These are phyloP conservation scores for Alviniconcha marisindica DNA, from an alignment of 1,140 invertebrate genomes.

Conservation along the genomic window DNA sequence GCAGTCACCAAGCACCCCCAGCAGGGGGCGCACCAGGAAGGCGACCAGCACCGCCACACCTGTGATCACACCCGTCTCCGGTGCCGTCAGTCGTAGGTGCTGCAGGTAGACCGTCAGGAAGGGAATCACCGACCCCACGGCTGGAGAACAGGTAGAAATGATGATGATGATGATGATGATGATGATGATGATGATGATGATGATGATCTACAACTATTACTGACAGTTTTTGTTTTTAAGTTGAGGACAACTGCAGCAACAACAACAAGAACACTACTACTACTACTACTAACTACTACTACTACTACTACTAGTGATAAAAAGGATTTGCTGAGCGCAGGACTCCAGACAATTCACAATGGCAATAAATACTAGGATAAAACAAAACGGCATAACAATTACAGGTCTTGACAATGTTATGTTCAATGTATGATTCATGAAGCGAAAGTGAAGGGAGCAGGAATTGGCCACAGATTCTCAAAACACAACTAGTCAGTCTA, in stretches of 20 bases:
- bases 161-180: not conserved
- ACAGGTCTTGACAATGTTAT: too few species aligned
- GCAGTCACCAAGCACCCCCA: slow-evolving; percentile 43
- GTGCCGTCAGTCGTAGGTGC: slow-evolving; percentile 37
- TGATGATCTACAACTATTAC: too few species aligned
- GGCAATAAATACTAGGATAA: too few species aligned
- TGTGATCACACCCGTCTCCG: slow-evolving; percentile 44
- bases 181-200: not conserved
- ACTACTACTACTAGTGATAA: not conserved
- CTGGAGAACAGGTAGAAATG: slow-evolving; percentile 11
- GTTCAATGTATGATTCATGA: too few species aligned
- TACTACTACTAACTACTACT: not conserved
- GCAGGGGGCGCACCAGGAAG: slow-evolving; percentile 28
- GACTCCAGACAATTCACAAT: too few species aligned
- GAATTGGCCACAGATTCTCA: too few species aligned
- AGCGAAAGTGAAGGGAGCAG: too few species aligned
- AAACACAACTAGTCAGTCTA: too few species aligned
- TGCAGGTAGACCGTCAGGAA: slow-evolving; percentile 48
- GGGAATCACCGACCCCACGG: slow-evolving; percentile 39
- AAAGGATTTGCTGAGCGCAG: too few species aligned
- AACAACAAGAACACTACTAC: not conserved
- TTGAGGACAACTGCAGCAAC: not conserved
- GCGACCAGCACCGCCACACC: slow-evolving; percentile 38
- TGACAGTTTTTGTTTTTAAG: not conserved
- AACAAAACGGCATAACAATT: too few species aligned